Base-by-base conservation (phyloP, 1,140 invertebrate species). In the Eumeta japonica region DNA sequence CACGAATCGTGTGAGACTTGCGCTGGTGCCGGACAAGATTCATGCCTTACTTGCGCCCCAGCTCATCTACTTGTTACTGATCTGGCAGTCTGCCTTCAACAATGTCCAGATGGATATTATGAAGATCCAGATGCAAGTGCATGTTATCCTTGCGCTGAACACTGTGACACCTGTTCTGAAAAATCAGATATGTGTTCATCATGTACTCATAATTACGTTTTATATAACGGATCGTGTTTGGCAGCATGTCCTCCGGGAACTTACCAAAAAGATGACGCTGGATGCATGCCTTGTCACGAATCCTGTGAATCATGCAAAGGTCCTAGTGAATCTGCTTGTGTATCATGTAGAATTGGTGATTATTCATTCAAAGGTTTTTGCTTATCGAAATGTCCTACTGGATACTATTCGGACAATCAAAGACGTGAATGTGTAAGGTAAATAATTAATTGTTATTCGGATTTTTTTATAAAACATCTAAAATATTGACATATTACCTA, bases 1-100 rank as follows among this genome's bases (percentile, higher is more conserved):
- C 88, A 91, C 56, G 86, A 89, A 48, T 87, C 86, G 3, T 91
- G 89, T 50, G 85, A 88, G 59, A 89, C 86, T 10, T 91, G 88
- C 55, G 86, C 85, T 2, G 88, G 87, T 1, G 80, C 87, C n/a
- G 86, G 87, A 5, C 86, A 88, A 50, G 86, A 89, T 55, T 86
- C 84, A 29, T 90, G 88, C 52, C 66, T 90, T 0, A 85, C 86
- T 5, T 90, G 88, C 62, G 86, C 86, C 0, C 86, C 86, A 1
- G 85, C 85, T 28, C 85, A 89, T 58, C 73, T 88, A 16, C 72
- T 86, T 52, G 83, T 90, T 28, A 83, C 83, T 5, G 87, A 90
- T 75, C 71, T 90, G 35, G 86, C 86, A 17, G 83, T 90, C 10
- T 90, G 88, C 44, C 65, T 90, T 28, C 87, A 90, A 57, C 82